Evolutionary conservation across 2,888 invertebrate species (phyloP).

Genomic region (Macaria notata): DNA sequence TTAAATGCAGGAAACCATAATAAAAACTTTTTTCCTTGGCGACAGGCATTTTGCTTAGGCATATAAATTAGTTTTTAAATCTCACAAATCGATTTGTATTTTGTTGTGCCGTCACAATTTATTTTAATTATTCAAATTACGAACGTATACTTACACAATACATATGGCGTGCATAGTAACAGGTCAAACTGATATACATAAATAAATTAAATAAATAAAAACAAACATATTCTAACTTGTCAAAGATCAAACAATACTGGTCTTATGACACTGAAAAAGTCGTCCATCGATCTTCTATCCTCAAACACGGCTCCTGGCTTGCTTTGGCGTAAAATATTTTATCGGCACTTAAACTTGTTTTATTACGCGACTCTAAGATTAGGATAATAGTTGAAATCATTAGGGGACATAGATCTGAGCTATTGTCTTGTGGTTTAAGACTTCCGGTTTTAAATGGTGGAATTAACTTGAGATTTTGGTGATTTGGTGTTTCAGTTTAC

Average conservation of each 20-base stretch:
- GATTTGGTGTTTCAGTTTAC: no score
- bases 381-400: constrained; percentile 74
- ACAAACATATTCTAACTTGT: neutral
- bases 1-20: no score
- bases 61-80: no score
- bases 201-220: no score
- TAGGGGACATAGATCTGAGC: constrained; percentile 58
- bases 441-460: constrained; percentile 19
- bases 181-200: no score
- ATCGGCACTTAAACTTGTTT: constrained; percentile 73
- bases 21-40: no score
- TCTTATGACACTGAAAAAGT: constrained; percentile 1
- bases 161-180: no score
- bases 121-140: no score
- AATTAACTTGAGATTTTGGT: neutral
- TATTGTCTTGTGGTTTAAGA: constrained; percentile 23
- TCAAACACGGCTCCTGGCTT: constrained; percentile 35
- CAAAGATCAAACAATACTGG: constrained; percentile 49
- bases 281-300: constrained; percentile 62
- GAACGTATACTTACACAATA: no score
- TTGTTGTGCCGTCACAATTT: no score
- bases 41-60: no score
- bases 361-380: constrained; percentile 71
- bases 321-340: constrained; percentile 76
- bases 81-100: no score